Evolutionary conservation across 1,140 invertebrate genomes (phyloP), one percentile per base, ranked within the genome.

Genomic region (Sycophaga agraensis): DNA sequence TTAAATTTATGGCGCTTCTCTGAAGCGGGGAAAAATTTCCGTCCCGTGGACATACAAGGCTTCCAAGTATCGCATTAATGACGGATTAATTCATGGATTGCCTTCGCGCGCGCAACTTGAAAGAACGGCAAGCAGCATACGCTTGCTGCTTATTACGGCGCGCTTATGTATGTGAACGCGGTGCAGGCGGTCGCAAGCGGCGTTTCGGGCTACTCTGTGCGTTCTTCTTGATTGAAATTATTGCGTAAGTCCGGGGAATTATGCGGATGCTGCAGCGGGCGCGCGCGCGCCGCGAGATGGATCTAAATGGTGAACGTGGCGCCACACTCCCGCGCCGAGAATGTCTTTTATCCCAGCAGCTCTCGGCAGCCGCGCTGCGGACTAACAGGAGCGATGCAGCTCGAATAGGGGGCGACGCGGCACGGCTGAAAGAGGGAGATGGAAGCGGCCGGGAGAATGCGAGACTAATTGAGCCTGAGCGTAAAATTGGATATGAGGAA

Each of bases 141-240:
- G n/a, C n/a, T n/a, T n/a, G n/a, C n/a, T n/a, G n/a, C n/a, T n/a
- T n/a, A n/a, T n/a, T n/a, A n/a, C n/a, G n/a, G n/a, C n/a, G n/a
- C n/a, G n/a, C n/a, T n/a, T n/a, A n/a, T n/a, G n/a, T n/a, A n/a
- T n/a, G n/a, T n/a, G n/a, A n/a, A n/a, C n/a, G n/a, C n/a, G n/a
- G n/a, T n/a, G n/a, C n/a, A n/a, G n/a, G n/a, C n/a, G n/a, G n/a
- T n/a, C n/a, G n/a, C n/a, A n/a, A n/a, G n/a, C n/a, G n/a, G 40
- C 40, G 26, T 40, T 59, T 49, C 46, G 28, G 37, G 17, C 14
- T 34, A 51, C 57, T 50, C 39, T 59, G 37, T 28, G 50, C 34
- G 55, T 63, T 58, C 53, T 58, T 63, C 54, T 57, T 58, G 46
- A 63, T 63, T 63, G 61, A 31, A 51, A 63, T 58, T 57, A 63